Evolutionary conservation across 2,888 invertebrate genomes (phyloP).

Genomic region (Cordilura impudica): DNA sequence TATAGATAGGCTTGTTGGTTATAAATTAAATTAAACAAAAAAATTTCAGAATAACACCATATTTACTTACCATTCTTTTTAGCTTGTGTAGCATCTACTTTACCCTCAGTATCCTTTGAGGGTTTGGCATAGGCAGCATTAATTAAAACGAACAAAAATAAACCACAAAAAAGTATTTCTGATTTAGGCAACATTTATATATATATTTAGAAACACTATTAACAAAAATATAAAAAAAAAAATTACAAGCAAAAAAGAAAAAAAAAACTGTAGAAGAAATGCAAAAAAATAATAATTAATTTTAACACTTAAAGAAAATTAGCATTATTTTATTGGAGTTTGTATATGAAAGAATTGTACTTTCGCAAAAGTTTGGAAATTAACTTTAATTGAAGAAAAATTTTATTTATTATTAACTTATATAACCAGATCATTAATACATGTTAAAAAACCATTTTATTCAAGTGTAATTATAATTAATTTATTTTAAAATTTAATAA

Average conservation of each 20-base stretch:
- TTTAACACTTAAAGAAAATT: neutral
- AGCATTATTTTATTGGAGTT: too few species aligned
- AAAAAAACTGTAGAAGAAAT: neutral
- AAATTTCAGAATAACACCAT: too few species aligned
- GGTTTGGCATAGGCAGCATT: slow-evolving; percentile 43
- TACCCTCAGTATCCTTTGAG: slow-evolving; percentile 47
- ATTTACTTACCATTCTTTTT: slow-evolving; percentile 50
- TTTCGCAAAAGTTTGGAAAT: too few species aligned
- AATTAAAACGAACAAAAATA: slow-evolving; percentile 29
- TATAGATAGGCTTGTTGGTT: too few species aligned
- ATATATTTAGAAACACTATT: slow-evolving; percentile 11
- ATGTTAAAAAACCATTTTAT: too few species aligned
- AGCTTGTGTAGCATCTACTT: slow-evolving; percentile 6
- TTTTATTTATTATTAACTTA: neutral
- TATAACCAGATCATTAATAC: too few species aligned
- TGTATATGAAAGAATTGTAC: too few species aligned
- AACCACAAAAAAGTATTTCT: slow-evolving; percentile 30
- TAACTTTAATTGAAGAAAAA: too few species aligned
- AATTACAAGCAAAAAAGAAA: neutral
- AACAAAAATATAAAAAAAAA: neutral
- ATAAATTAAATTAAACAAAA: too few species aligned
- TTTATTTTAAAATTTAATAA: too few species aligned
- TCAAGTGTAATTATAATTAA: too few species aligned
- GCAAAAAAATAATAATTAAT: slow-evolving; percentile 5
- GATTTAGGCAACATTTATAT: slow-evolving; percentile 52